Base-by-base conservation (phyloP, 2,797 vertebrate species). In the Squalus acanthias region DNA sequence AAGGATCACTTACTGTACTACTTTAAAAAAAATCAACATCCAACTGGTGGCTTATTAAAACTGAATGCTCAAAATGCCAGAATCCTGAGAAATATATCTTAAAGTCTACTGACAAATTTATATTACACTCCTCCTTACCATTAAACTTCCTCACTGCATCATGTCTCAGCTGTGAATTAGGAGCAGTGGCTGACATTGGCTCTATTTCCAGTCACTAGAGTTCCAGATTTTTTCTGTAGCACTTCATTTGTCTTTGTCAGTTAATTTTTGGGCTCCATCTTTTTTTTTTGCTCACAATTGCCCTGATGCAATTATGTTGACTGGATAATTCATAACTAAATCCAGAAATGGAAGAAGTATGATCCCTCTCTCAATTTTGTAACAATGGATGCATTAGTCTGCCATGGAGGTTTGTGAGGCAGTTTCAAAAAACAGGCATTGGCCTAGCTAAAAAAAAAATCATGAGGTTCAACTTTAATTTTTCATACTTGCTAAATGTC, bases 31-130 rank as follows among this genome's bases (percentile, higher is more conserved):
- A 67, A 82, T 57, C 53, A 89, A 69, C 65, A 17, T 95, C 69
- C 94, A 95, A 95, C 69, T 74, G 69, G 69, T 95, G 94, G 94
- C 46, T 74, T 53, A 95, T 95, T 95, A 95, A 95, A 95, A 74
- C 26, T 74, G 94, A 95, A 72, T 53, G 46, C 29, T 53, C 94
- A 95, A 95, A 74, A 95, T 95, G 94, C 67, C 94, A 94, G 2
- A 95, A 72, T 74, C 94, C 94, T 95, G 94, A 95, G 63, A 95
- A 74, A 74, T 57, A 74, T 33, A 17, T 29, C 46, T 95, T 95
- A 95, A 95, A 74, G 39, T 72, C 46, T 29, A 72, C 94, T 95
- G 94, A 95, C 94, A 95, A 95, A 95, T 57, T 53, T 57, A 69
- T 33, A 33, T 53, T 95, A 53, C 94, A 57, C 26, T 46, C 17